Evolutionary conservation across 2,113 vertebrate genomes (phyloP).

Genomic region (Cryptotis parvus): DNA sequence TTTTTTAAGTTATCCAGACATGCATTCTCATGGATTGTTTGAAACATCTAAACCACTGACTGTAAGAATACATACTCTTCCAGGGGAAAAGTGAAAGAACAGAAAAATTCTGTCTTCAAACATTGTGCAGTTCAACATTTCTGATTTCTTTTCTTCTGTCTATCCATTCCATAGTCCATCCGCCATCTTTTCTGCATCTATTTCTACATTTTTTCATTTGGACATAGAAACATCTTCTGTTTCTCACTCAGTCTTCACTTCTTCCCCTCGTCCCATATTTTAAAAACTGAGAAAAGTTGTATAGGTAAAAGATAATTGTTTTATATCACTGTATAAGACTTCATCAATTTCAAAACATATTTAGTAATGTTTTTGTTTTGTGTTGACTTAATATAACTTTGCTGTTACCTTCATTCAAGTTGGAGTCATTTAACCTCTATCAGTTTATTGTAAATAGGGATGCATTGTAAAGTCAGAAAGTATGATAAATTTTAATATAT

Average conservation of each 20-base stretch:
- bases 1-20: neutral
- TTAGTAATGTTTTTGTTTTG: too few species aligned
- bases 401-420: too few species aligned
- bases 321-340: neutral
- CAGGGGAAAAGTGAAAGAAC: neutral
- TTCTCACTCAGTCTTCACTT: neutral
- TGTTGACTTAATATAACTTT: too few species aligned
- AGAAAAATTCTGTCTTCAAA: neutral
- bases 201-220: neutral
- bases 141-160: neutral
- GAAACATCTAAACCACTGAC: neutral
- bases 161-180: too few species aligned
- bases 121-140: too few species aligned
- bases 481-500: too few species aligned
- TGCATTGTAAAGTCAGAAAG: too few species aligned
- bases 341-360: neutral
- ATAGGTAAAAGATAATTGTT: neutral
- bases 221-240: neutral
- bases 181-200: neutral
- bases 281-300: neutral
- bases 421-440: too few species aligned
- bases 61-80: neutral
- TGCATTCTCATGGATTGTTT: neutral
- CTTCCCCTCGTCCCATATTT: neutral
- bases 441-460: too few species aligned